phyloP scores from a whole-genome alignment of 64 coral and sea anemone genomes.

The Stichodactyla mertensii region DNA sequence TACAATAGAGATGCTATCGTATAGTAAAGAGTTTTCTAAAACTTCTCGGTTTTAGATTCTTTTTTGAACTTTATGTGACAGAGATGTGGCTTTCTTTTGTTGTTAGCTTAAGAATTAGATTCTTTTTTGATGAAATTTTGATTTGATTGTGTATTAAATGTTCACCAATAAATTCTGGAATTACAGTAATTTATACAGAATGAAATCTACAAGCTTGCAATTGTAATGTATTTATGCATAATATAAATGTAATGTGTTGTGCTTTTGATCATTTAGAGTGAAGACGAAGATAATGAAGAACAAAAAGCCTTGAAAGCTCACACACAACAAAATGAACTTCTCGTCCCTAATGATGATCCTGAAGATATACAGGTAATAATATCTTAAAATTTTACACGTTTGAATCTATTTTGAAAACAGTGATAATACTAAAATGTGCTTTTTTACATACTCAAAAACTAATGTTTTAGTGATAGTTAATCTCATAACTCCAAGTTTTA shows the following conservation, averaged over 20 bases:
- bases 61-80: not conserved
- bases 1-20: not conserved
- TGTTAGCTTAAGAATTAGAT: not conserved
- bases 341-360: slow-evolving; percentile 27
- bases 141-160: too few species aligned
- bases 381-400: too few species aligned
- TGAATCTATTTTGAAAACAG: too few species aligned
- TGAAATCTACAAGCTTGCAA: not conserved
- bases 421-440: too few species aligned
- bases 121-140: not conserved
- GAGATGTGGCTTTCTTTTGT: too few species aligned
- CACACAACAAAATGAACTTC: slow-evolving; percentile 55
- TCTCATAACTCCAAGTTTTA: too few species aligned
- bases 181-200: not conserved
- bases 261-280: slow-evolving; percentile 24
- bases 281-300: slow-evolving; percentile 37
- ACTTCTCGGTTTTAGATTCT: not conserved
- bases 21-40: not conserved
- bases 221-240: not conserved
- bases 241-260: not conserved
- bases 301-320: slow-evolving; percentile 44
- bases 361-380: slow-evolving; percentile 29
- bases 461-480: too few species aligned
- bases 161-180: too few species aligned
- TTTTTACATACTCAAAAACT: too few species aligned